These are phyloP conservation scores for Phrixothrix hirtus DNA, from an alignment of 2,888 invertebrate genomes.

Conservation along the genomic window DNA sequence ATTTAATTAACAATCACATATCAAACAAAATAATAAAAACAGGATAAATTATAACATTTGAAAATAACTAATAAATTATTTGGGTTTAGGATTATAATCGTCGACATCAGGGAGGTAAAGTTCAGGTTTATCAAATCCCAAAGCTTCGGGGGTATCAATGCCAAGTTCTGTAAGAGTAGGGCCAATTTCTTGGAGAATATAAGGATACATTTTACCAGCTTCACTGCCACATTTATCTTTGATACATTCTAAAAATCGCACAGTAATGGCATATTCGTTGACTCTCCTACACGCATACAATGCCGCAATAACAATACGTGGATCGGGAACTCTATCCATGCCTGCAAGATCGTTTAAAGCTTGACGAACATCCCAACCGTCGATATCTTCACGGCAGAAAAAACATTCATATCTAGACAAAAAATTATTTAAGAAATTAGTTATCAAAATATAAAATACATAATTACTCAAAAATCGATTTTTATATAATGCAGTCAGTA, in stretches of 20 bases:
- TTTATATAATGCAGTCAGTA: not conserved
- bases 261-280: slow-evolving; percentile 68
- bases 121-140: slow-evolving; percentile 97
- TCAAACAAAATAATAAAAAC: too few relatives aligned
- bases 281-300: slow-evolving; percentile 66
- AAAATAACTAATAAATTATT: too few relatives aligned
- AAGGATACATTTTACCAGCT: slow-evolving; percentile 80
- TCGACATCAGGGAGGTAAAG: slow-evolving; percentile 76
- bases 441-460: not conserved
- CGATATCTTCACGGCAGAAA: slow-evolving; percentile 84
- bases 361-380: slow-evolving; percentile 74
- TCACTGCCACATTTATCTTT: slow-evolving; percentile 83
- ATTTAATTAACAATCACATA: too few relatives aligned
- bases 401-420: slow-evolving; percentile 71
- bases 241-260: slow-evolving; percentile 84
- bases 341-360: slow-evolving; percentile 61
- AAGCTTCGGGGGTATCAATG: slow-evolving; percentile 88
- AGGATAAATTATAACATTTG: too few relatives aligned
- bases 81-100: slow-evolving; percentile 58
- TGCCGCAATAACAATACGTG: slow-evolving; percentile 62
- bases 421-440: not conserved
- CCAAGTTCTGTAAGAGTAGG: slow-evolving; percentile 92
- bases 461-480: not conserved
- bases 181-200: slow-evolving; percentile 84
- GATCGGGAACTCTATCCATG: slow-evolving; percentile 65